These are phyloP conservation scores for Tethya wilhelma DNA, from an alignment of 37 sponge, comb jelly and placozoan species.

Conservation along the genomic window DNA sequence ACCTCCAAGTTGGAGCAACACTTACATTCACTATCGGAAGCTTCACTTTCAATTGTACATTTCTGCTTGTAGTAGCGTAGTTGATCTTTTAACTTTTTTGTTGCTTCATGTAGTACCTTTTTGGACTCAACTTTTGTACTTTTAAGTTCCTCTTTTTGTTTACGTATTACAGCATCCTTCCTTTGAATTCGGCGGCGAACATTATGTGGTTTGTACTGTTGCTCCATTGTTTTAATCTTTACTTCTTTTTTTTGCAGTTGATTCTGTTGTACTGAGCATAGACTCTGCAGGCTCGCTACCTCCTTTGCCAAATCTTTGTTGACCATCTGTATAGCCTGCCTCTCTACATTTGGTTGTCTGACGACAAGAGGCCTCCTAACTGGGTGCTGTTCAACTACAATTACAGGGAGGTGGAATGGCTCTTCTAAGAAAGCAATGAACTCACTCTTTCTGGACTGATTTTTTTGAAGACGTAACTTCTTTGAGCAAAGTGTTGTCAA, in stretches of 20 bases:
- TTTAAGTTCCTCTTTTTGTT: background rate
- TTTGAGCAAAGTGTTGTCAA: background rate
- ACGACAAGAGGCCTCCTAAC: background rate
- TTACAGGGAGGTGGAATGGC: background rate
- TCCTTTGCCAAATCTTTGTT: background rate
- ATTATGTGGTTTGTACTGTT: background rate
- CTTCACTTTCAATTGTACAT: no score
- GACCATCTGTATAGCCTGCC: constrained; percentile 1
- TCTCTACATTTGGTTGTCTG: no score
- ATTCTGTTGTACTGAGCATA: background rate
- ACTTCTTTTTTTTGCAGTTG: background rate
- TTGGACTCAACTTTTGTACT: background rate
- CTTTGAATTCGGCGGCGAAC: background rate
- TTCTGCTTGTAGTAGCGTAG: background rate
- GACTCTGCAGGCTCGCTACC: background rate
- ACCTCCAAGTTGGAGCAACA: background rate
- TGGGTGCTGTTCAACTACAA: background rate
- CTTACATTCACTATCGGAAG: background rate
- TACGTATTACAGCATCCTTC: background rate
- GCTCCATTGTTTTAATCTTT: background rate
- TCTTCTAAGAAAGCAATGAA: background rate
- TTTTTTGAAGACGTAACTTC: no score
- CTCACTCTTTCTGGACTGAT: background rate
- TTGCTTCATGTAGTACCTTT: background rate
- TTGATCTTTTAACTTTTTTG: background rate